These are phyloP conservation scores for Drosophila neonasuta DNA, from an alignment of 2,888 invertebrate genomes.

Conservation along the genomic window DNA sequence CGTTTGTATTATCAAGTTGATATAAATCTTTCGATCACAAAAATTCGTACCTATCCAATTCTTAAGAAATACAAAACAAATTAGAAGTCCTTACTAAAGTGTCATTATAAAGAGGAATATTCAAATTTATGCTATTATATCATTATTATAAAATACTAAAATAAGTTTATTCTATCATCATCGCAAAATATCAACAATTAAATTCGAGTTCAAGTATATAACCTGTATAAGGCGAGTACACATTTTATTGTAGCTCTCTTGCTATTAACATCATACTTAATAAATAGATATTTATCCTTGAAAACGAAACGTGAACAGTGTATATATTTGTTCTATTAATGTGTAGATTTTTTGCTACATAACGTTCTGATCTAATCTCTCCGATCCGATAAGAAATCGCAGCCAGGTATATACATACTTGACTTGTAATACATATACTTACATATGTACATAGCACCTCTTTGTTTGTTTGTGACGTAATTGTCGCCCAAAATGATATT, in stretches of 20 bases:
- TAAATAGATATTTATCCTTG: neutral
- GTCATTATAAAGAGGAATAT: no score
- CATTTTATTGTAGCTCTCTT: neutral
- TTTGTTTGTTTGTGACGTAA: conserved; percentile 20
- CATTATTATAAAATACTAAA: no score
- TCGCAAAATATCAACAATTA: no score
- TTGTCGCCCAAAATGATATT: conserved; percentile 7
- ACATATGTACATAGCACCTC: neutral
- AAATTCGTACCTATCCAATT: no score
- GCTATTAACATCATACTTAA: neutral
- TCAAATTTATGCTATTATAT: no score
- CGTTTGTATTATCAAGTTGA: no score
- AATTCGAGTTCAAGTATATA: neutral
- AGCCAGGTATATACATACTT: neutral
- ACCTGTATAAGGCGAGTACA: neutral
- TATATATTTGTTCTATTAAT: neutral
- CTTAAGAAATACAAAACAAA: no score
- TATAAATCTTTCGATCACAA: no score
- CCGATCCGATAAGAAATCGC: conserved; percentile 25
- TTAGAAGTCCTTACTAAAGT: no score
- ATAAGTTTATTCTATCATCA: no score
- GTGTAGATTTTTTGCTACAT: neutral
- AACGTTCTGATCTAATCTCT: conserved; percentile 14
- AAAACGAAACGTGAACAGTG: neutral
- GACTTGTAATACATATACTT: neutral